Evolutionary conservation across 1,140 invertebrate species (phyloP), one percentile per base, ranked within the genome.

Genomic region (Drosophila parabipectinata): DNA sequence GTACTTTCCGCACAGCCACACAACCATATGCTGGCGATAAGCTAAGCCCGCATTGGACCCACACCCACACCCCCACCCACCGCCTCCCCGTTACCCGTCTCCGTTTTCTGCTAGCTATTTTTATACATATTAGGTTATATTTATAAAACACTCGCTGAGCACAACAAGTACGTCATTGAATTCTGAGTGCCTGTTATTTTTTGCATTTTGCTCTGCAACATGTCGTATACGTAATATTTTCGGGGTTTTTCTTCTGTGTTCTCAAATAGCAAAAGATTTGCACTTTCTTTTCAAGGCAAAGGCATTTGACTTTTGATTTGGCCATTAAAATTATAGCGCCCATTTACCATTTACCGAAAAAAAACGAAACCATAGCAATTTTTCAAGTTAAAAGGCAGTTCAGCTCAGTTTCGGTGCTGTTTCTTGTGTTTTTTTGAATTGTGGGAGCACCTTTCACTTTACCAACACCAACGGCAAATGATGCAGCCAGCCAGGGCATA

Each of bases 381-480:
- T 82, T 87, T 85, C 61, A 85, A 87, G 81, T 85, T 87, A 85
- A 84, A 87, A 85, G 79, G 82, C 81, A 87, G 76, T 75, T 74
- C 41, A 41, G 48, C 39, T 39, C 24, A 28, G 26, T 28, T 28
- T 28, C 6, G 26, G 26, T 28, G 26, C 5, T 28, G 5, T 28
- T 28, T 28, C 4, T 28, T 28, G 4, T 28, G 5, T 28, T 59
- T 66, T 50, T 59, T 34, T 90, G 74, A 85, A 90, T 85, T 90
- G 85, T 90, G 87, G 85, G 85, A 90, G 85, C 85, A 90, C 85
- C 85, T 90, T 90, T 90, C 87, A 90, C 85, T 90, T 90, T 90
- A 79, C 76, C 72, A 76, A 55, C 67, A 67, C 63, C 63, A 37
- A 54, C 53, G 54, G 37, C 52, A 39, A 75, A 74, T 75, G 60